Evolutionary conservation across 2,113 vertebrate genomes (phyloP).

Genomic region (Chamaea fasciata): DNA sequence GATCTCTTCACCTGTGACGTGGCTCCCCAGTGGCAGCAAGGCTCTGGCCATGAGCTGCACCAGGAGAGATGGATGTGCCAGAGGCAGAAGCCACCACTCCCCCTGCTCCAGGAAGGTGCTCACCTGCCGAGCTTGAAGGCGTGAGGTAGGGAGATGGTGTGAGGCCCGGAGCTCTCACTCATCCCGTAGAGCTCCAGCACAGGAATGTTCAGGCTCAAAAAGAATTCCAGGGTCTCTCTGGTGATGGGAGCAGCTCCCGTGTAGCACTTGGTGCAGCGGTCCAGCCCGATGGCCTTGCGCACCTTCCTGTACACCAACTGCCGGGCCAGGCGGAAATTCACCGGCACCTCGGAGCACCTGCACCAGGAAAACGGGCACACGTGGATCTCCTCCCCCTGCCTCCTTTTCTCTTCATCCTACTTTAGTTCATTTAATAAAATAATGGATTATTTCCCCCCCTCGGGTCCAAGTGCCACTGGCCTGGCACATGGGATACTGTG

Average conservation of each 20-base stretch:
- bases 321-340: constrained; percentile 84
- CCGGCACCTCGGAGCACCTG: background rate
- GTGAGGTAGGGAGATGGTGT: constrained; percentile 65
- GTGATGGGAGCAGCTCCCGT: constrained; percentile 86
- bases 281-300: constrained; percentile 82
- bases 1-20: background rate
- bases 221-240: constrained; percentile 87
- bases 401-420: background rate
- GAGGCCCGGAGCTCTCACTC: constrained; percentile 89
- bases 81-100: background rate
- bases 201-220: constrained; percentile 89
- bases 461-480: too few relatives aligned
- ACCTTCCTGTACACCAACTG: constrained; percentile 86
- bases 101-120: background rate
- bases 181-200: constrained; percentile 89
- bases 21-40: background rate
- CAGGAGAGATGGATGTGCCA: rapidly evolving
- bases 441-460: background rate
- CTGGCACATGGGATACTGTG: too few relatives aligned
- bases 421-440: background rate
- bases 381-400: rapidly evolving
- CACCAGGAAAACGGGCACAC: rapidly evolving
- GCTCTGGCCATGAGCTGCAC: background rate
- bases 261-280: constrained; percentile 82
- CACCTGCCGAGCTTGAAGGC: constrained; percentile 83